Percentiles rank a stretch among this genome's conserved stretches.
Conservation (phyloP, 2,113 vertebrate genomes). For the Garra rufa region DNA sequence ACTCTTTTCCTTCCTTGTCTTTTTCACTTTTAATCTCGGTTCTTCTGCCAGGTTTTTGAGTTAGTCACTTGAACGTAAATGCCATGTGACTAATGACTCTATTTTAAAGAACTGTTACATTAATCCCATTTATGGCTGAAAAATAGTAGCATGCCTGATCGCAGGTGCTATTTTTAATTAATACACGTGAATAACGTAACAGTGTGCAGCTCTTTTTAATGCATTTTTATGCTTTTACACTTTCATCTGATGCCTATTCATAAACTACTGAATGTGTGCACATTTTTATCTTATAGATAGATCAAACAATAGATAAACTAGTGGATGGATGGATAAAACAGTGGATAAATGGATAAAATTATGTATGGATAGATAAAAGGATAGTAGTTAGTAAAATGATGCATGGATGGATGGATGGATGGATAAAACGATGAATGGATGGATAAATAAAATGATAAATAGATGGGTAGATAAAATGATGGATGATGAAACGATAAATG, state of each 20-base stretch:
- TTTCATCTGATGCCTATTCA: not conserved
- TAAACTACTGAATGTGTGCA: not conserved
- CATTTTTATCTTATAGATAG: not conserved
- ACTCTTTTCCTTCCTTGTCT: not conserved
- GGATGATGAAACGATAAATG: too few relatives aligned
- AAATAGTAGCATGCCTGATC: not conserved
- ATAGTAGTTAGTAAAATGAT: too few relatives aligned
- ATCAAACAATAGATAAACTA: not conserved
- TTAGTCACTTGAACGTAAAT: not conserved
- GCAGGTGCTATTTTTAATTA: constrained; percentile 4
- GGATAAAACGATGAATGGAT: too few relatives aligned
- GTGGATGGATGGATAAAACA: too few relatives aligned
- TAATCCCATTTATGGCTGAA: not conserved
- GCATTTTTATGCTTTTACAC: not conserved
- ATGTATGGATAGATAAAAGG: too few relatives aligned
- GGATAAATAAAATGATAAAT: too few relatives aligned
- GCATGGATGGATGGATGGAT: too few relatives aligned
- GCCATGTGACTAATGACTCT: not conserved
- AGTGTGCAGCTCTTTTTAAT: not conserved
- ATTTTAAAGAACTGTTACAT: not conserved
- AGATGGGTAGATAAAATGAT: too few relatives aligned
- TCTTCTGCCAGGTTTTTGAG: not conserved
- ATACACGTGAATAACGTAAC: not conserved
- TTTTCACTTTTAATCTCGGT: not conserved
- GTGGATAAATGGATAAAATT: too few relatives aligned